Conservation (phyloP, 2,113 vertebrate genomes). For the Diadophis punctatus region DNA sequence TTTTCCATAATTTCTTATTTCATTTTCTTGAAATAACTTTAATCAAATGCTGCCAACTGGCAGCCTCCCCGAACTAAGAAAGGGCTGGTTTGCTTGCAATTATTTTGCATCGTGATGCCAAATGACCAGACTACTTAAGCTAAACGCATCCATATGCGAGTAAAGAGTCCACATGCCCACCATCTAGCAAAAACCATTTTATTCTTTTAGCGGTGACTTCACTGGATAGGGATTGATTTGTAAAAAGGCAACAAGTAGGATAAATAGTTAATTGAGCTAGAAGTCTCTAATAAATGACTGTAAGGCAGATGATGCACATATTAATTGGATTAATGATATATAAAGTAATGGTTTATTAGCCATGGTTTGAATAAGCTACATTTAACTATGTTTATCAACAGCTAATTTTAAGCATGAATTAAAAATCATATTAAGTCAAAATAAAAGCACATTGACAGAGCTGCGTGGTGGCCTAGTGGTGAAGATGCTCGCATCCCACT, state of each 20-base stretch:
- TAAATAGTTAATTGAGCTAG: not conserved
- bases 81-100: conserved; percentile 17
- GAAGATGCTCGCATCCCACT: not conserved
- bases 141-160: conserved; percentile 6
- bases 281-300: not conserved
- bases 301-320: not conserved
- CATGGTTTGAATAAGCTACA: not conserved
- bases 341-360: not conserved
- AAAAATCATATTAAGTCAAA: not conserved
- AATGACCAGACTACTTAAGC: conserved; percentile 16
- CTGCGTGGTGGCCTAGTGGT: not conserved
- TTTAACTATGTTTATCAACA: not conserved
- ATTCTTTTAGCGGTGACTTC: not conserved
- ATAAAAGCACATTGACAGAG: not conserved
- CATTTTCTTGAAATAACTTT: conserved; percentile 35
- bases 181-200: not conserved
- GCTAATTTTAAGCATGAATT: not conserved
- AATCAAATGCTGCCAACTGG: conserved; percentile 41
- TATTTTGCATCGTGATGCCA: conserved; percentile 25
- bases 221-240: not conserved
- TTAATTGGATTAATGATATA: not conserved
- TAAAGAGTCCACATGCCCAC: not conserved
- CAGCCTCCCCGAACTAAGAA: conserved; percentile 35
- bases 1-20: conserved; percentile 12
- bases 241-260: not conserved